Base-by-base conservation (phyloP, 2,113 vertebrate genomes). In the Diphyllodes magnificus region DNA sequence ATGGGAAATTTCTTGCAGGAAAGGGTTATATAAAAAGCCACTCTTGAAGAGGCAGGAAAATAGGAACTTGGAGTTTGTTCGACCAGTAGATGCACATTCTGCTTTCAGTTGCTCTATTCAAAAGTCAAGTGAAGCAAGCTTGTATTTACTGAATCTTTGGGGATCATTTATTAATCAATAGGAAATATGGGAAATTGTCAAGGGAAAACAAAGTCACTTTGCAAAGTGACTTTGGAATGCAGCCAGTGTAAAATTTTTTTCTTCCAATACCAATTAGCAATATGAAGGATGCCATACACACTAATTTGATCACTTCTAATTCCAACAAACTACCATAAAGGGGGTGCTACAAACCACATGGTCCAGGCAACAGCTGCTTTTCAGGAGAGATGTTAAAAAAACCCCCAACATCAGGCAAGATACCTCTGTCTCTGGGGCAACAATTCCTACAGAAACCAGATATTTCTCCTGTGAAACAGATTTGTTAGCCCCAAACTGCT, bases 391-490 rank as follows among this genome's bases (percentile, higher is more conserved):
- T 5, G 8, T 40, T 17, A 53, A 22, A 82, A 64, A 37, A 35
- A 50, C 10, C 19, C 2, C 2, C 25, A 68, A 59, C 42, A 61
- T 56, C 45, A 90, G 70, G 50, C 31, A 91, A 93, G 40, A 70
- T 76, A 90, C 66, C 47, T 90, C 57, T 72, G 66, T 72, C 82
- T 94, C 90, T 82, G 59, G 56, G 92, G 61, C 59, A 95, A 92
- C 35, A 88, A 76, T 27, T 85, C 54, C 75, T 93, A 66, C 42
- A 88, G 70, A 96, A 96, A 96, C 30, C n/a, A 94, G 80, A 53
- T 82, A 92, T 79, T 88, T 92, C 37, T 94, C 85, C 88, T 69
- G 75, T 72, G 71, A 90, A 94, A 95, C 33, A 71, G 39, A 91
- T 85, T 68, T 85, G 69, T 78, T 68, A 95, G 28, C 23, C 82